These are phyloP conservation scores for Callyntrura guangdongensis DNA, from an alignment of 2,888 invertebrate species.

Conservation along the genomic window DNA sequence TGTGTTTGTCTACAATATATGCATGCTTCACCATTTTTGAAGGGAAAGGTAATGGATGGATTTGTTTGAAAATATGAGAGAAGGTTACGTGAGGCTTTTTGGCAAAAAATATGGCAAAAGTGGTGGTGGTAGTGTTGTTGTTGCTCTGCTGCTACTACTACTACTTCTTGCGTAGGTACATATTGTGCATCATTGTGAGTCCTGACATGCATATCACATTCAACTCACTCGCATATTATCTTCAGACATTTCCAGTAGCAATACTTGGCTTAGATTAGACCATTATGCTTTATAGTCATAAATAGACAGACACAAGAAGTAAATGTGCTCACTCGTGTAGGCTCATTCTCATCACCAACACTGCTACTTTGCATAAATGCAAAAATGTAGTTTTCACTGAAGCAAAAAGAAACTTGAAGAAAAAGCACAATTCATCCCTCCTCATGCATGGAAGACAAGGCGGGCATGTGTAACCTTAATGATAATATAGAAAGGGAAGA, in stretches of 20 bases:
- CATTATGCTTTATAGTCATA: background rate
- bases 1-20: background rate
- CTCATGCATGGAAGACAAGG: conserved; percentile 14
- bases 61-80: conserved; percentile 33
- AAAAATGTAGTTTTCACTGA: conserved; percentile 73
- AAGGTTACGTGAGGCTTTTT: conserved; percentile 21
- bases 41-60: background rate
- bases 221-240: conserved; percentile 24
- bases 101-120: conserved; percentile 11
- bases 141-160: background rate
- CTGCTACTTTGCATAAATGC: conserved; percentile 70
- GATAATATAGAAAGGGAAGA: background rate
- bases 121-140: background rate
- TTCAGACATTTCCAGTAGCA: background rate
- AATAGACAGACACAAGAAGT: background rate
- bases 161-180: background rate
- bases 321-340: conserved; percentile 23
- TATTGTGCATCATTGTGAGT: background rate
- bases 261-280: background rate
- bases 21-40: background rate
- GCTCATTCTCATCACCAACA: conserved; percentile 29
- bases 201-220: conserved; percentile 32
- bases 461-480: conserved; percentile 12
- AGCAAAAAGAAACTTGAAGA: conserved; percentile 57
- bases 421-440: conserved; percentile 34